Base-by-base conservation (phyloP, 2,113 vertebrate genomes). In the Phrynosoma blainvillii region DNA sequence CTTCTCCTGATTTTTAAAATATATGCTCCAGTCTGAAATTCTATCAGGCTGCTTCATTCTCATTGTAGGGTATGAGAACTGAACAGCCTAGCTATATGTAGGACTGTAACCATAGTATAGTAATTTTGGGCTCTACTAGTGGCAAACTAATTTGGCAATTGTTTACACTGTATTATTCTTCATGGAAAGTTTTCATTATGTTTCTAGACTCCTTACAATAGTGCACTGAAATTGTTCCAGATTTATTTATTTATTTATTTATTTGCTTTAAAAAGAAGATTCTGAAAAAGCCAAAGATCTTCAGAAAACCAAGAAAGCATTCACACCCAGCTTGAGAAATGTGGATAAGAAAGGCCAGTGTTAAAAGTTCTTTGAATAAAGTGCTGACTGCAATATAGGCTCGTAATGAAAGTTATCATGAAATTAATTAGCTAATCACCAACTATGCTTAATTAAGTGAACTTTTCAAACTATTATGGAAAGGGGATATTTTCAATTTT, bases 371-470 rank as follows among this genome's bases (percentile, higher is more conserved):
- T 84, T 74, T 85, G 71, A 75, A 84, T 80, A 79, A 87, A 87
- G 32, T 65, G 66, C 78, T 90, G 82, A 76, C 76, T 87, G 77
- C 59, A 87, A 36, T 87, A 87, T 87, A 79, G 56, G n/a, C 71
- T 71, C 52, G 62, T 88, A 85, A 85, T 85, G 82, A 42, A 90
- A 84, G 56, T 88, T 88, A 88, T 85, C 52, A 84, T 76, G 65
- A 84, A 90, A 82, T 88, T 87, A 90, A 88, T 82, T 85, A 82
- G 84, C 79, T 89, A 85, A 87, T 88, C 78, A 77, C 16, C 71
- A 82, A 71, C 86, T 90, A 81, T 81, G 82, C 77, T 87, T 88
- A 88, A 88, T 82, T 88, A 88, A 85, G 82, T 82, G 86, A 90
- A 90, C 62, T 88, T 90, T 85, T 88, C 3, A 85, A 47, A 18